Percentiles rank a stretch among this genome's conserved stretches.
Evolutionary conservation across 2,888 invertebrate species (phyloP).

Genomic region (Drosophila imparisetae): DNA sequence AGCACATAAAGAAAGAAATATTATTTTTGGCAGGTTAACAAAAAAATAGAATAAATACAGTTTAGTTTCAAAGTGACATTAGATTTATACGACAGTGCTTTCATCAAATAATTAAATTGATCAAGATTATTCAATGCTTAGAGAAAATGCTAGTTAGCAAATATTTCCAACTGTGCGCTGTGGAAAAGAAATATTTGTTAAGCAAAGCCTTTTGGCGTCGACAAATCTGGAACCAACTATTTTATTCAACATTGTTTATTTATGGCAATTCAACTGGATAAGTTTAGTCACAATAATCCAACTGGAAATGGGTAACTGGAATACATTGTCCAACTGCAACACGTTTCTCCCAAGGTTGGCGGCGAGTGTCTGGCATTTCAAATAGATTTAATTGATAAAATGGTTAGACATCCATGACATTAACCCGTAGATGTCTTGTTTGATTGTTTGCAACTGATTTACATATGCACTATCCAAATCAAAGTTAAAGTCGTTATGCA

Average conservation of each 20-base stretch:
- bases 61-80: slow-evolving; percentile 3
- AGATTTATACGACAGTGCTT: slow-evolving; percentile 11
- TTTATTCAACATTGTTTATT: slow-evolving; percentile 11
- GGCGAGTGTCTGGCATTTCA: slow-evolving; percentile 47
- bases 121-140: slow-evolving; percentile 11
- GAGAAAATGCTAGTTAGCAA: slow-evolving; percentile 13
- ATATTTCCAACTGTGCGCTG: not conserved
- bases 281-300: not conserved
- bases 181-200: not conserved
- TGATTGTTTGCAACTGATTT: slow-evolving; percentile 25
- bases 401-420: slow-evolving; percentile 34
- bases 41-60: not conserved
- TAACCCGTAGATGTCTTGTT: slow-evolving; percentile 21
- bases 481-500: slow-evolving; percentile 31
- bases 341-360: slow-evolving; percentile 8
- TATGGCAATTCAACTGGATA: not conserved
- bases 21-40: not conserved
- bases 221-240: not conserved
- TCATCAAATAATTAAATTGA: slow-evolving; percentile 32
- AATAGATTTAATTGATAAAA: slow-evolving; percentile 57
- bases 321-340: slow-evolving; percentile 1
- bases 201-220: not conserved
- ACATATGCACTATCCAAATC: slow-evolving; percentile 33
- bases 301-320: slow-evolving; percentile 25
- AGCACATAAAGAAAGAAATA: not conserved